Evolutionary conservation across 2,797 vertebrate genomes (phyloP), one percentile per base, ranked within the genome.

Genomic region (Dryobates pubescens): DNA sequence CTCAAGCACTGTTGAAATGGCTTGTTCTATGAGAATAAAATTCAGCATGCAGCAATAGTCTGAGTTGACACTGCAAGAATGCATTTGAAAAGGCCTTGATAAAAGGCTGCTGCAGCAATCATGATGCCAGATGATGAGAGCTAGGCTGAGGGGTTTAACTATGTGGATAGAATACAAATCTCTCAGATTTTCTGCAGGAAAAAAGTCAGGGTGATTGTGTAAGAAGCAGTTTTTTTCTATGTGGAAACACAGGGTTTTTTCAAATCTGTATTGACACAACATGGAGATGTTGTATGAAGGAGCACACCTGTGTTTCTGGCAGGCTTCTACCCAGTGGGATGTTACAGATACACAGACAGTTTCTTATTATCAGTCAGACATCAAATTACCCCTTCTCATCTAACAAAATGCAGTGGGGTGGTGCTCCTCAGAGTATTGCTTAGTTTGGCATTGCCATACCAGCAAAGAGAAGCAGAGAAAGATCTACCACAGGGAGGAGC

Each of bases 401-500:
- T 12, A 34, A 14, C 30, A 27, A 72, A 69, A 49, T 1, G 27
- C 4, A 0, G 20, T 4, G 2, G 17, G 8, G 4, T 23, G 16
- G 3, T 16, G 20, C 16, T 70, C 34, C 79, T 67, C 82, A 23
- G 38, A 20, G 36, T 16, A 61, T 22, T 2, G 0, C 78, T 64
- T 14, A 7, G 27, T 9, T 62, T 30, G 53, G 62, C 43, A 32
- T 1, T 30, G 62, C 76, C 0, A 0, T 18, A 43, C 7, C 26
- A 47, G 72, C 10, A 22, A 56, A 36, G 2, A 20, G 32, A 41
- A 71, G 22, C 53, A 20, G 63, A 36, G 43, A 36, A 32, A 24
- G 41, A 67, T 32, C 22, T 36, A 54, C 95, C 94, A 79, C 91
- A 58, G 80, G 92, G 89, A 86, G 95, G 96, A 96, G 95, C 94